Conservation (phyloP, 2,113 vertebrate genomes). For the Ascaphus truei region DNA sequence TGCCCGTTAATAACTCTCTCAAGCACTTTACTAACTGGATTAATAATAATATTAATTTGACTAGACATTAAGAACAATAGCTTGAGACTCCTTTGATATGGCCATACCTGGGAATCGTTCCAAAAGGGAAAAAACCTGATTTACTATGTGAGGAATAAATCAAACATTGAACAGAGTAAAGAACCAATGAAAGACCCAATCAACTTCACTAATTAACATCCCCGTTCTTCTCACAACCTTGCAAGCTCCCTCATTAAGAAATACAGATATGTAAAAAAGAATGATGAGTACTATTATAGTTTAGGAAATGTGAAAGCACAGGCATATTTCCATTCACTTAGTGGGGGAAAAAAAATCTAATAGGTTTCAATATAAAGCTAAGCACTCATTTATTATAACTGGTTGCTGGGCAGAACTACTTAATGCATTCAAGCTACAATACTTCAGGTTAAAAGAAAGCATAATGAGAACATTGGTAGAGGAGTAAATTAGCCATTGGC, state of each 20-base stretch:
- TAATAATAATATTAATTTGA: constrained; percentile 4
- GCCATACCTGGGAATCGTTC: background rate
- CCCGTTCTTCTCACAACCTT: background rate
- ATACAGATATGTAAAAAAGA: constrained; percentile 19
- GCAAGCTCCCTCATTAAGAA: background rate
- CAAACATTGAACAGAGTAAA: background rate
- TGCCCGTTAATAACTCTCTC: background rate
- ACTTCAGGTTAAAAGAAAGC: background rate
- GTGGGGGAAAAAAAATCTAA: background rate
- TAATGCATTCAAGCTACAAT: background rate
- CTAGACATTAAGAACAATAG: background rate
- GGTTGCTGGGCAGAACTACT: background rate
- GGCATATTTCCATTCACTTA: background rate
- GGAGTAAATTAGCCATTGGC: background rate
- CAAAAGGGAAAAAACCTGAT: background rate
- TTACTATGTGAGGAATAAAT: background rate
- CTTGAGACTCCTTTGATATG: background rate
- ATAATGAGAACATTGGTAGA: background rate
- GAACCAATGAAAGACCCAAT: background rate
- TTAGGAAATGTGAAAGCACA: background rate
- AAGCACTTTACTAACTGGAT: background rate
- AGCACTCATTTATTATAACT: background rate
- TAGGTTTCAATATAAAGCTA: background rate
- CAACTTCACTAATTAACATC: constrained; percentile 4
- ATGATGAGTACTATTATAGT: background rate